Percentiles rank a stretch among this genome's conserved stretches.
Evolutionary conservation across 1,140 invertebrate genomes (phyloP).

Genomic region (Procambarus virginalis): DNA sequence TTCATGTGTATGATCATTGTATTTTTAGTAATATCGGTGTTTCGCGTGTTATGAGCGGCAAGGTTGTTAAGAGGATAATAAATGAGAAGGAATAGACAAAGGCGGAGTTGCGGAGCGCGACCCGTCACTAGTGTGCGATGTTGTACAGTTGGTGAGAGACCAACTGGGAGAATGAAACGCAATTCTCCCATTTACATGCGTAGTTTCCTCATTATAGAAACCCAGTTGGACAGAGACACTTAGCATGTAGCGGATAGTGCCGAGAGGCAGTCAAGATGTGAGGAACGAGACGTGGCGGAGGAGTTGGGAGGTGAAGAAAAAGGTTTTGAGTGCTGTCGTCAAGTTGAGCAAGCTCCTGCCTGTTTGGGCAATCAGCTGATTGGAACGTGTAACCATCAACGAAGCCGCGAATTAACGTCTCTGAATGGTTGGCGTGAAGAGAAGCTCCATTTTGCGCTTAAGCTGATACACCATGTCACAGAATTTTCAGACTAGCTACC

Average conservation of each 20-base stretch:
- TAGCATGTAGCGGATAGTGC: constrained; percentile 34
- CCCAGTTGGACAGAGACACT: constrained; percentile 4
- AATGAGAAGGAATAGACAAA: constrained; percentile 32
- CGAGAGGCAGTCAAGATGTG: constrained; percentile 48
- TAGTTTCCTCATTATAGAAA: constrained; percentile 33
- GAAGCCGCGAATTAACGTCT: background rate
- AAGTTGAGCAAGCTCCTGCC: background rate
- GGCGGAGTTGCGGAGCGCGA: background rate
- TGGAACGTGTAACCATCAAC: constrained; percentile 13
- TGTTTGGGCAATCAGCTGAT: constrained; percentile 60
- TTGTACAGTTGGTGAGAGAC: background rate
- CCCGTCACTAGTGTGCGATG: background rate
- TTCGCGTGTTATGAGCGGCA: background rate
- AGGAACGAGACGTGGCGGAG: constrained; percentile 13
- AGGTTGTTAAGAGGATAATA: background rate
- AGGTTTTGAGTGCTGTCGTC: no score
- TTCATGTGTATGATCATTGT: no score
- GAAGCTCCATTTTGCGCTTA: background rate
- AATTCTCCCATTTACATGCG: constrained; percentile 48
- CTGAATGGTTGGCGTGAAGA: background rate
- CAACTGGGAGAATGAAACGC: constrained; percentile 43
- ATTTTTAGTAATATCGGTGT: no score
- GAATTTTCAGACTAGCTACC: constrained; percentile 56
- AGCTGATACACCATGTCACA: constrained; percentile 36
- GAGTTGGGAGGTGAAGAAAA: constrained; percentile 17